phyloP scores from a whole-genome alignment of 1,140 invertebrate species.

The Nilaparvata lugens region DNA sequence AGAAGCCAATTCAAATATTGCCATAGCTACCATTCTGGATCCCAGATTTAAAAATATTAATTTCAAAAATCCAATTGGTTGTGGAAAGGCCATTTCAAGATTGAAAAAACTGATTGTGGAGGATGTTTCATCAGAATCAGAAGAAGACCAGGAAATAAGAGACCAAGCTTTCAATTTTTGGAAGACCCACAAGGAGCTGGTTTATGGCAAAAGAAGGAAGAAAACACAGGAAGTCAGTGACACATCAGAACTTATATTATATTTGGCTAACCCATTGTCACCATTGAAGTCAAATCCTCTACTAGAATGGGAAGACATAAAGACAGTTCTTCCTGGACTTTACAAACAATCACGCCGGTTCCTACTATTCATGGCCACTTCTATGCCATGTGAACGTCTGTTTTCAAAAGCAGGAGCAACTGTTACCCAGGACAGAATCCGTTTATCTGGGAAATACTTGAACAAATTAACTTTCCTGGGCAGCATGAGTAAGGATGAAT shows the following conservation, averaged over 20 bases:
- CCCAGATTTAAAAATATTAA: conserved; percentile 33
- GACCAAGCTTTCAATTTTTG: conserved; percentile 17
- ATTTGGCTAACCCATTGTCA: conserved; percentile 15
- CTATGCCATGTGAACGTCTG: conserved; percentile 33
- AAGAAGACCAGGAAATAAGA: no score
- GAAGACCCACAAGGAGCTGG: conserved; percentile 14
- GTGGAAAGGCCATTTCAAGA: not conserved
- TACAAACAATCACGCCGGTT: conserved; percentile 26
- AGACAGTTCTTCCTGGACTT: conserved; percentile 29
- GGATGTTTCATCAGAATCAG: not conserved
- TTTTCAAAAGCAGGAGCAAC: conserved; percentile 33
- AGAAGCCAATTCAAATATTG: conserved; percentile 25
- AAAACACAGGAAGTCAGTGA: conserved; percentile 29
- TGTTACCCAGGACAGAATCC: conserved; percentile 10
- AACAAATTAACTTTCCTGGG: conserved; percentile 10
- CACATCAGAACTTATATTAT: conserved; percentile 21
- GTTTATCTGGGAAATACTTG: conserved; percentile 12
- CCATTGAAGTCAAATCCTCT: conserved; percentile 25
- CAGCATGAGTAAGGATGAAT: conserved; percentile 5
- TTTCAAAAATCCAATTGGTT: conserved; percentile 18
- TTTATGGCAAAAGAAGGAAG: conserved; percentile 7
- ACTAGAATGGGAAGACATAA: conserved; percentile 28
- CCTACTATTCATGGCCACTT: conserved; percentile 31
- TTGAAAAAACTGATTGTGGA: not conserved
- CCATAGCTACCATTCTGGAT: conserved; percentile 31